These are phyloP conservation scores for Caerostris extrusa DNA, from an alignment of 1,140 invertebrate species.

Conservation along the genomic window DNA sequence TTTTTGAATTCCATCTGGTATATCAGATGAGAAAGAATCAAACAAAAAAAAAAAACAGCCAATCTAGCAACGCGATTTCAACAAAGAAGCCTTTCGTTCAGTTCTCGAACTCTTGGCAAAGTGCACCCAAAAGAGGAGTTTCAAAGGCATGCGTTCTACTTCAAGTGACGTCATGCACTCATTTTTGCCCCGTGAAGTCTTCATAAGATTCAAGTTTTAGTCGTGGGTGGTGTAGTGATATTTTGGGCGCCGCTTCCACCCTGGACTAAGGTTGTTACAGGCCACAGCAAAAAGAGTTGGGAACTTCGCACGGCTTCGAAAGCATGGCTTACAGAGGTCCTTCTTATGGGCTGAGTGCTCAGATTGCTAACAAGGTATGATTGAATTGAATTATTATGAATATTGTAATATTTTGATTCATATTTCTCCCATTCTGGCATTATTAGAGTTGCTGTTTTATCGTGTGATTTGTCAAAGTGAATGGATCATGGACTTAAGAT, in stretches of 20 bases:
- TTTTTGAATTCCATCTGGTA: conserved; percentile 28
- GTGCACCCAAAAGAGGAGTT: conserved; percentile 72
- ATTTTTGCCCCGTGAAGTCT: conserved; percentile 64
- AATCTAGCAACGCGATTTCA: conserved; percentile 41
- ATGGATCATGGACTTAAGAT: not conserved
- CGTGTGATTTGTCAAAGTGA: not conserved
- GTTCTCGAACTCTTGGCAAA: conserved; percentile 46
- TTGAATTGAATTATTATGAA: not conserved
- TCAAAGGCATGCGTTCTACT: conserved; percentile 47
- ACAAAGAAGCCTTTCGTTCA: conserved; percentile 62
- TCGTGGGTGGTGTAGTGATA: conserved; percentile 75
- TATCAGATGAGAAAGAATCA: not conserved
- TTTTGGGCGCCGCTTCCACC: conserved; percentile 65
- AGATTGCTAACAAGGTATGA: conserved; percentile 80
- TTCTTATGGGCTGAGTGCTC: conserved; percentile 79
- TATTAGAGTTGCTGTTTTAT: no score
- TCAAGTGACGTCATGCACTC: conserved; percentile 70
- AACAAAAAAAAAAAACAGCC: not conserved
- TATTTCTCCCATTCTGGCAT: not conserved
- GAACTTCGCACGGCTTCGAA: not conserved
- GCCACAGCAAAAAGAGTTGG: conserved; percentile 47
- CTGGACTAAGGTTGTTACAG: conserved; percentile 40
- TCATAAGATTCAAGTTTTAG: conserved; percentile 69
- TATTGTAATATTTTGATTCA: not conserved
- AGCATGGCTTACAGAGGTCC: conserved; percentile 80